These are phyloP conservation scores for Ahaetulla prasina DNA, from an alignment of 2,113 vertebrate genomes.

Conservation along the genomic window DNA sequence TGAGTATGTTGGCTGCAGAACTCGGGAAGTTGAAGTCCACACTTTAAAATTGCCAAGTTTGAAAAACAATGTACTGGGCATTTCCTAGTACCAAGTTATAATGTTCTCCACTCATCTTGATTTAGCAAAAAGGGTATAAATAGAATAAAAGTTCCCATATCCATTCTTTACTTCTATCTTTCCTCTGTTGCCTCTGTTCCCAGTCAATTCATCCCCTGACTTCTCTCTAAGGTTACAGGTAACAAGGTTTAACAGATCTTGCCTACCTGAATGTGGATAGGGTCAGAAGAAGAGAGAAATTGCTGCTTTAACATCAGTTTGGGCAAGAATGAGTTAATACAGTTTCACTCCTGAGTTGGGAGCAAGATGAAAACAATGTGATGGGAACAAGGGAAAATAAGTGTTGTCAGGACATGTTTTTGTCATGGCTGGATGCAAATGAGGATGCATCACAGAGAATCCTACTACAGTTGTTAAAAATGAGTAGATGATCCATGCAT, in stretches of 20 bases:
- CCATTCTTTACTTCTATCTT: background rate
- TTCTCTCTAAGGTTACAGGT: background rate
- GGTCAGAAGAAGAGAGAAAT: background rate
- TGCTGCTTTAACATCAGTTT: background rate
- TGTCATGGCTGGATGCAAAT: background rate
- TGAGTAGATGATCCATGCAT: fast-evolving
- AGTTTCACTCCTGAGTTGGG: background rate
- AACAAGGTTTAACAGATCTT: background rate
- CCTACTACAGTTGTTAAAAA: background rate
- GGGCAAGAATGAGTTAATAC: background rate
- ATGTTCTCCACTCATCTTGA: background rate
- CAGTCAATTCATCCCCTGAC: background rate
- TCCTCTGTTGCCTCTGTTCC: background rate
- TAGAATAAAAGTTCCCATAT: background rate
- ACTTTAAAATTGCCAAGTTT: background rate
- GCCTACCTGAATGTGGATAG: background rate
- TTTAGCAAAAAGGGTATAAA: background rate
- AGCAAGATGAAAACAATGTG: background rate
- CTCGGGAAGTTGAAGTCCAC: background rate
- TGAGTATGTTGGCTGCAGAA: background rate
- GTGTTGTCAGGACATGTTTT: background rate
- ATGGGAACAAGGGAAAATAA: background rate
- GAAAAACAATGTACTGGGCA: background rate
- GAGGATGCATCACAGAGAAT: background rate
- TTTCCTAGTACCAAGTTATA: background rate